Percentiles rank a stretch among this genome's conserved stretches.
Evolutionary conservation across 2,797 vertebrate genomes (phyloP).

Genomic region (Phaenicophaeus curvirostris): DNA sequence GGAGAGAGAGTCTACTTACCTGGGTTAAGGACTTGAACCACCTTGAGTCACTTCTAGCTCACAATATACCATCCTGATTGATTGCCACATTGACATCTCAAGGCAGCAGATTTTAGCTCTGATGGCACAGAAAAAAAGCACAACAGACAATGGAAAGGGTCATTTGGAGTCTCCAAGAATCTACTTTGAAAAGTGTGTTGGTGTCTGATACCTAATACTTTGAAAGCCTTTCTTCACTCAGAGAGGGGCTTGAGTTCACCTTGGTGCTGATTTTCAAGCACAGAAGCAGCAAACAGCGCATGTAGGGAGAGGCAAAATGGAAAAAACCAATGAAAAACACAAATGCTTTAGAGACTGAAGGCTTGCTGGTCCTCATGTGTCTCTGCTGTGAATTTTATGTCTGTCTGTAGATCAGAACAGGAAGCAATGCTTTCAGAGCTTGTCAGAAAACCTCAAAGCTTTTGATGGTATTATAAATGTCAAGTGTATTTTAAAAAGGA

Average conservation of each 20-base stretch:
- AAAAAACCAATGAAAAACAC: neutral
- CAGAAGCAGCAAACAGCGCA: neutral
- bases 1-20: neutral
- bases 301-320: neutral
- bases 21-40: neutral
- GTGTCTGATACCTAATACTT: neutral
- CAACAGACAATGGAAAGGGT: neutral
- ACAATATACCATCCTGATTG: neutral
- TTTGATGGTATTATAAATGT: slow-evolving; percentile 76
- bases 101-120: neutral
- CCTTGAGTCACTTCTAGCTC: neutral
- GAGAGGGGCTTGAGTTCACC: neutral
- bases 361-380: neutral
- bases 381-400: slow-evolving; percentile 13
- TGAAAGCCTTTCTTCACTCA: neutral
- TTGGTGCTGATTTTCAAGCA: neutral
- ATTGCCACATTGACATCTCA: neutral
- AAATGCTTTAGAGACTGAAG: neutral
- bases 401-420: slow-evolving; percentile 48
- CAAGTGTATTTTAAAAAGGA: slow-evolving; percentile 65
- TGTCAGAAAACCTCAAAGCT: slow-evolving; percentile 78
- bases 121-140: neutral
- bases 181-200: neutral
- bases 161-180: neutral
- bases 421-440: slow-evolving; percentile 67